Base-by-base conservation (phyloP, 2,113 vertebrate genomes). In the Phaethon lepturus region DNA sequence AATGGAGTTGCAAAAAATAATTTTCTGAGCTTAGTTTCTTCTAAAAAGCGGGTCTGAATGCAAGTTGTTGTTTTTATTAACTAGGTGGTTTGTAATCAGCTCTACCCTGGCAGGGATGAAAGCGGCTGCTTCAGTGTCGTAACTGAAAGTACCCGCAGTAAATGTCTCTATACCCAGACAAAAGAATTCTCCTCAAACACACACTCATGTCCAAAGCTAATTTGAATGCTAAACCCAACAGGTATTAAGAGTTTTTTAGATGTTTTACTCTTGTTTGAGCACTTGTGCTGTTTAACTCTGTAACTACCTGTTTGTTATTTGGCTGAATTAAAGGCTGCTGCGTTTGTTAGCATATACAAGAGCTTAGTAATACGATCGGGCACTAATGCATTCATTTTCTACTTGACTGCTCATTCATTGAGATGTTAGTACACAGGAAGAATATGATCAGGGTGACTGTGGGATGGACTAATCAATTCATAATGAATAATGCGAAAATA, bases 371-470 rank as follows among this genome's bases (percentile, higher is more conserved):
- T 95, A 98, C 98, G 98, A 98, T 98, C 97, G 93, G 97, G 96
- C 98, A 96, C 97, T 99, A 98, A 98, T 98, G 98, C 97, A 98
- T 98, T 98, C 93, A 98, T 98, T 99, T 98, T 98, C 98, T 97
- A 97, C 98, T 98, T 98, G 97, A 96, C 97, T 98, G 98, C 98
- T 96, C 98, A 97, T 97, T 98, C 91, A 97, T 95, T 98, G 94
- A 97, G 94, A 94, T 97, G 96, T 97, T 98, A 97, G 98, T 97
- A 97, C 97, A 90, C 42, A 69, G 63, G 86, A 56, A 94, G 90
- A 97, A 97, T 98, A 94, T 73, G 96, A 95, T 95, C 91, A 80
- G 86, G 92, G 92, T 68, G 89, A 77, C 93, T 95, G 94, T 66
- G 86, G 93, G 86, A 94, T 83, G 93, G 92, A 91, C 44, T 83